Evolutionary conservation across 2,888 invertebrate genomes (phyloP).

Genomic region (Drosophila rubida): DNA sequence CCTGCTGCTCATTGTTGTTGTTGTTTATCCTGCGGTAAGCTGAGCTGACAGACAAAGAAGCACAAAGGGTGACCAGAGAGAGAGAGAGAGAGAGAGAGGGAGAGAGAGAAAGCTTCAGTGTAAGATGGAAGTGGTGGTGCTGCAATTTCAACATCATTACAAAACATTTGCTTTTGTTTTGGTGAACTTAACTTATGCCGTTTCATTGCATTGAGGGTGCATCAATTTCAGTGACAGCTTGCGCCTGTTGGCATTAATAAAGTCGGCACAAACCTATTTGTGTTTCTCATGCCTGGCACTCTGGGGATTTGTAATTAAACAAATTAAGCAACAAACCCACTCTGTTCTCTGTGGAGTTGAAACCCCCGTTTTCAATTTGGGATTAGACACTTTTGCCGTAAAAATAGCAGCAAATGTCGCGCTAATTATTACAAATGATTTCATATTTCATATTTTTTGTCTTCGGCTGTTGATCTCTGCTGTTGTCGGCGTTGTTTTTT

Average conservation of each 20-base stretch:
- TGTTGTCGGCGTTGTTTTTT: slow-evolving; percentile 59
- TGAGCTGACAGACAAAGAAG: slow-evolving; percentile 25
- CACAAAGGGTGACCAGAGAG: too few species aligned
- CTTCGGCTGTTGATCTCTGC: slow-evolving; percentile 54
- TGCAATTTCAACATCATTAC: slow-evolving; percentile 74
- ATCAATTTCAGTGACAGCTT: slow-evolving; percentile 71
- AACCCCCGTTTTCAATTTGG: background rate
- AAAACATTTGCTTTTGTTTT: slow-evolving; percentile 59
- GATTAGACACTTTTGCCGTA: slow-evolving; percentile 29
- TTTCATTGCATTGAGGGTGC: slow-evolving; percentile 43
- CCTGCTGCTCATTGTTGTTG: slow-evolving; percentile 20
- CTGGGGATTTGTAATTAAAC: slow-evolving; percentile 74
- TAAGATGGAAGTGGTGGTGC: slow-evolving; percentile 26
- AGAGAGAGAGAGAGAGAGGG: background rate
- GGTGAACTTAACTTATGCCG: slow-evolving; percentile 40
- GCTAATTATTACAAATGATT: slow-evolving; percentile 78
- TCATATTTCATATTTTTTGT: slow-evolving; percentile 54
- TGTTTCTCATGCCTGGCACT: slow-evolving; percentile 24
- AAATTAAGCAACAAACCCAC: slow-evolving; percentile 53
- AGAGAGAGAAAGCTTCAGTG: background rate
- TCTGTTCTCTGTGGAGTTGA: background rate
- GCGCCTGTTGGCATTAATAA: slow-evolving; percentile 65
- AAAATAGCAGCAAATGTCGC: slow-evolving; percentile 67
- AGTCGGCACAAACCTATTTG: slow-evolving; percentile 46
- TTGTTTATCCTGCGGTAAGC: slow-evolving; percentile 51